Evolutionary conservation across 1,140 invertebrate species (phyloP).

Genomic region (Coptotermes formosanus): DNA sequence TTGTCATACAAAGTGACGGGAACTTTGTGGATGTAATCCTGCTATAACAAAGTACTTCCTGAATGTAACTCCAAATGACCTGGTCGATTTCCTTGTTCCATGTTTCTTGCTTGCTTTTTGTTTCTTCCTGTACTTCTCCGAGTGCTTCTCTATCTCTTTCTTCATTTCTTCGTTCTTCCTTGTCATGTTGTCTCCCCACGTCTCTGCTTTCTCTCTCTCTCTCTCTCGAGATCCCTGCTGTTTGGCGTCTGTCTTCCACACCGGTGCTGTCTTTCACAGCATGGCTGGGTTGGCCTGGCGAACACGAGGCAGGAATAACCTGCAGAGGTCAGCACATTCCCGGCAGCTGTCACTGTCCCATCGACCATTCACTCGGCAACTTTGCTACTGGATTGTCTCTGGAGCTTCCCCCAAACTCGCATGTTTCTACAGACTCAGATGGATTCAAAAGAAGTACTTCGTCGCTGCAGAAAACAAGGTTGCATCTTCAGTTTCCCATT

Average conservation of each 20-base stretch:
- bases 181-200: too few species aligned
- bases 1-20: too few species aligned
- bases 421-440: neutral
- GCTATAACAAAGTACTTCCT: too few species aligned
- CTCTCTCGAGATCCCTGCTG: too few species aligned
- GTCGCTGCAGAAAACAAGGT: neutral
- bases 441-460: neutral
- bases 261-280: neutral
- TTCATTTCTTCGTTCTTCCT: neutral
- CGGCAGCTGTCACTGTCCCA: neutral
- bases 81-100: too few species aligned
- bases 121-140: neutral
- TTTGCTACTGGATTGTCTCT: too few species aligned
- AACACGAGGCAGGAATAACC: neutral
- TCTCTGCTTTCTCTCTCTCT: too few species aligned
- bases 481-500: neutral
- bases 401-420: neutral
- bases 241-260: neutral
- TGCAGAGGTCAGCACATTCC: constrained; percentile 14
- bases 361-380: neutral
- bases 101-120: neutral
- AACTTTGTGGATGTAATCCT: too few species aligned
- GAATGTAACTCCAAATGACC: too few species aligned
- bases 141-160: neutral
- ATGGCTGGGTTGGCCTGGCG: too few species aligned